Evolutionary conservation across 2,888 invertebrate genomes (phyloP), one percentile per base, ranked within the genome.

Genomic region (Slavum lentiscoides): DNA sequence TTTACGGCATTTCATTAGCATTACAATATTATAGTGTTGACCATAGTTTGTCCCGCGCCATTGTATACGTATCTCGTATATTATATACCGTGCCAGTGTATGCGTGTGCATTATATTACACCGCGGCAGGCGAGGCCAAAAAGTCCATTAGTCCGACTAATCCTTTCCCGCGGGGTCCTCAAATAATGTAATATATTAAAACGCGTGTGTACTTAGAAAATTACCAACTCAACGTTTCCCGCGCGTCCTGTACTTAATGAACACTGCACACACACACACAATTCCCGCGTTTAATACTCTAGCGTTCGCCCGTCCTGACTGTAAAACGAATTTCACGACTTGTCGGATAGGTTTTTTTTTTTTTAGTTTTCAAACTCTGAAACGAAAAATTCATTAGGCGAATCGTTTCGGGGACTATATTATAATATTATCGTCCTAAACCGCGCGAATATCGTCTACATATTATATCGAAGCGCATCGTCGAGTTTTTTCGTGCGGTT

Each of bases 141-240:
- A 75, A 75, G 74, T 75, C 74, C 74, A 75, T 75, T 75, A 75
- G 74, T 75, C 74, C 66, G 19, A 55, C 74, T 74, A 74, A 74
- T 74, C 74, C 74, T 74, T 74, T 74, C 64, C 55, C 66, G 73
- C 66, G 73, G 15, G 74, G 74, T 55, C 64, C 64, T 64, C 74
- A 43, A 66, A 75, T 75, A 75, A 75, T 75, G 58, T 75, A 75
- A 75, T 75, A 66, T 75, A 75, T 75, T 67, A 75, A 75, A 67
- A 58, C 49, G 49, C 11, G 49, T 49, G 49, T 49, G 49, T 75
- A 75, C 74, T 75, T 67, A 67, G 74, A 66, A 75, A 75, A 75
- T 75, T 75, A 75, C 74, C 55, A 58, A 66, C 74, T 58, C 55
- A 11, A 55, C 73, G n/a, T 62, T 49, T 62, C 49, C 23, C 43